Conservation (phyloP, 2,113 vertebrate species). For the Tichodroma muraria region DNA sequence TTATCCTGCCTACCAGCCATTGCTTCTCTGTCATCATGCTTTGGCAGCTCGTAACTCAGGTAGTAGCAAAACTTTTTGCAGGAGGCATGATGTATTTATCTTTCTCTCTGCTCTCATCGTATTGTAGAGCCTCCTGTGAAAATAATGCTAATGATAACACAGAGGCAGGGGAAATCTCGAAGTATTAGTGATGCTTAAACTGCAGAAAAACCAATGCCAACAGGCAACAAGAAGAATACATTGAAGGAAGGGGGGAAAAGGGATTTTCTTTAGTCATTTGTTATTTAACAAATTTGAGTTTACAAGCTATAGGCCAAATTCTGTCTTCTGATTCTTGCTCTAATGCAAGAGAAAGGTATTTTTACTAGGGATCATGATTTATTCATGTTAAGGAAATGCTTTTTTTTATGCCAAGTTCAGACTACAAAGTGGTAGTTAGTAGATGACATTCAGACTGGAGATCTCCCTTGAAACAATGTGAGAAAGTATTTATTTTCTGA, state of each 20-base stretch:
- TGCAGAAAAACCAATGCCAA: neutral
- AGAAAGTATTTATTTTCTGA: neutral
- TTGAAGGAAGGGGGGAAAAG: neutral
- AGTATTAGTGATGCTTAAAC: neutral
- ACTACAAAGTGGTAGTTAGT: neutral
- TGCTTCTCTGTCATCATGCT: neutral
- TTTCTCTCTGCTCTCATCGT: neutral
- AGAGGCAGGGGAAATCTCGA: neutral
- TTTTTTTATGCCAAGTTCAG: neutral
- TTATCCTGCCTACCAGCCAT: neutral
- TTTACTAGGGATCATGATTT: neutral
- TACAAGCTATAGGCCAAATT: neutral
- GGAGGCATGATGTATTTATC: neutral
- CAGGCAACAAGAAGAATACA: neutral
- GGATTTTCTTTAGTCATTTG: neutral
- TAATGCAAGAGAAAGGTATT: neutral
- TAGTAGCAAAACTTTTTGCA: neutral
- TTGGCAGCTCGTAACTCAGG: neutral
- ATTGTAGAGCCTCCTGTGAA: neutral
- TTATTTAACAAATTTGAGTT: neutral
- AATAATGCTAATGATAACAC: neutral
- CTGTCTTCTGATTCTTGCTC: neutral
- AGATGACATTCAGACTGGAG: neutral
- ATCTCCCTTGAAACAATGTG: neutral
- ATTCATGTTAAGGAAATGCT: neutral